Evolutionary conservation across 2,888 invertebrate genomes (phyloP).

Genomic region (Phaedon cochleariae): DNA sequence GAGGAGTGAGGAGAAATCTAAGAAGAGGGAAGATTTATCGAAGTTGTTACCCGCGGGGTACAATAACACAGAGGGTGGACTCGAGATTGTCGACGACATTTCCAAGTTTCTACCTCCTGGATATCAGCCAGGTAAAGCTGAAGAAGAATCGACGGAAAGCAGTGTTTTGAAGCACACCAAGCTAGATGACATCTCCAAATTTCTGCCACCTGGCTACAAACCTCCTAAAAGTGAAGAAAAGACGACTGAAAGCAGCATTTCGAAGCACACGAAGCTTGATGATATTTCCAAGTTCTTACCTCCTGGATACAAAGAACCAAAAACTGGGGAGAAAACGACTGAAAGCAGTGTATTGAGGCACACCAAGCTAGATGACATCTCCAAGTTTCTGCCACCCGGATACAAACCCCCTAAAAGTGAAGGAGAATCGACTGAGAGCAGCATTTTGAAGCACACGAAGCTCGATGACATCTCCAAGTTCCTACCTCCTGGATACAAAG

Average conservation of each 20-base stretch:
- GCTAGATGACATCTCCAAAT: slow-evolving; percentile 55
- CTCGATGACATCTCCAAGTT: slow-evolving; percentile 31
- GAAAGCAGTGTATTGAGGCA: slow-evolving; percentile 48
- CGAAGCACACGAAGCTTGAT: background rate
- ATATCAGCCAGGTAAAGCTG: slow-evolving; percentile 63
- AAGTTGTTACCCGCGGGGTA: slow-evolving; percentile 31
- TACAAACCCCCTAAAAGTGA: slow-evolving; percentile 60
- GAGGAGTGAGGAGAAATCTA: slow-evolving; percentile 26
- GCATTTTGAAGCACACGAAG: too few species aligned
- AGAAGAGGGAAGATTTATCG: slow-evolving; percentile 25
- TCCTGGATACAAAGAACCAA: slow-evolving; percentile 68
- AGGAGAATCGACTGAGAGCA: slow-evolving; percentile 18
- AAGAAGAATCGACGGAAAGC: slow-evolving; percentile 25
- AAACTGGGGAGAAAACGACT: slow-evolving; percentile 32
- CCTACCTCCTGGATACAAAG: slow-evolving; percentile 71
- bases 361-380: slow-evolving; percentile 55
- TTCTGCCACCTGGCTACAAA: slow-evolving; percentile 63
- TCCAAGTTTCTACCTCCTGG: slow-evolving; percentile 65
- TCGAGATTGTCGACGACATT: slow-evolving; percentile 21
- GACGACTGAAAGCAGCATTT: slow-evolving; percentile 19
- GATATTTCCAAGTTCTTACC: slow-evolving; percentile 58
- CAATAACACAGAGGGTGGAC: slow-evolving; percentile 45
- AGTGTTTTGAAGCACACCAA: slow-evolving; percentile 52
- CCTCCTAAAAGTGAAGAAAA: slow-evolving; percentile 51
- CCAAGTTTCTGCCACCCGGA: slow-evolving; percentile 60